These are phyloP conservation scores for Colinus virginianus DNA, from an alignment of 2,113 vertebrate genomes.

Conservation along the genomic window DNA sequence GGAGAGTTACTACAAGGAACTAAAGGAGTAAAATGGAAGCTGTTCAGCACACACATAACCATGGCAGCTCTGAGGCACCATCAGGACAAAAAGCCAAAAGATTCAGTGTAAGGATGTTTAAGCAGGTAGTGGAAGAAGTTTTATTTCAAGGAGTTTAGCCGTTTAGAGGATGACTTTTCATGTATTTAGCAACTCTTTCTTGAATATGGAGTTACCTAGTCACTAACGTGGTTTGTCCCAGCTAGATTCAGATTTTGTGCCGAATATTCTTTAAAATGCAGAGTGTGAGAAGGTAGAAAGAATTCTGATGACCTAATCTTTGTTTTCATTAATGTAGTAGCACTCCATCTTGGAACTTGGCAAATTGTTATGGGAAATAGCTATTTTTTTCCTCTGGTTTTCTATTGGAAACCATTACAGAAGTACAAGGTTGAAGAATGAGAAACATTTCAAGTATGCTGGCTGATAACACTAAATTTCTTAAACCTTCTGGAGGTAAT, in stretches of 20 bases:
- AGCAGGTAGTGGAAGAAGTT: neutral
- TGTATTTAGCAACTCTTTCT: neutral
- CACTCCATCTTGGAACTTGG: neutral
- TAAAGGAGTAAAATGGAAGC: neutral
- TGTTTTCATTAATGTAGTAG: neutral
- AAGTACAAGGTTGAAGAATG: neutral
- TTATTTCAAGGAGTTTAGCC: neutral
- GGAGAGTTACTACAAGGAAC: neutral
- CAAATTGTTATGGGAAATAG: neutral
- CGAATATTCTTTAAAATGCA: neutral
- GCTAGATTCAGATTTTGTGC: neutral
- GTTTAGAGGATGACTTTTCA: neutral
- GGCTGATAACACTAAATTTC: neutral
- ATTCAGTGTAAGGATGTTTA: neutral
- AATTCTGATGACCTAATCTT: neutral
- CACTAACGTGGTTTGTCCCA: neutral
- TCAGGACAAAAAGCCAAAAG: neutral
- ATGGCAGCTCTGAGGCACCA: neutral
- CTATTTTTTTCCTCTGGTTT: neutral
- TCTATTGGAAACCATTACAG: neutral
- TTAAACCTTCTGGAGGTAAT: neutral
- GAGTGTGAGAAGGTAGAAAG: neutral
- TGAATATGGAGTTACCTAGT: neutral
- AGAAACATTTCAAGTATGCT: constrained; percentile 1
- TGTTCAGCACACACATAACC: neutral